Base-by-base conservation (phyloP, 1,140 invertebrate genomes). In the Globodera rostochiensis region DNA sequence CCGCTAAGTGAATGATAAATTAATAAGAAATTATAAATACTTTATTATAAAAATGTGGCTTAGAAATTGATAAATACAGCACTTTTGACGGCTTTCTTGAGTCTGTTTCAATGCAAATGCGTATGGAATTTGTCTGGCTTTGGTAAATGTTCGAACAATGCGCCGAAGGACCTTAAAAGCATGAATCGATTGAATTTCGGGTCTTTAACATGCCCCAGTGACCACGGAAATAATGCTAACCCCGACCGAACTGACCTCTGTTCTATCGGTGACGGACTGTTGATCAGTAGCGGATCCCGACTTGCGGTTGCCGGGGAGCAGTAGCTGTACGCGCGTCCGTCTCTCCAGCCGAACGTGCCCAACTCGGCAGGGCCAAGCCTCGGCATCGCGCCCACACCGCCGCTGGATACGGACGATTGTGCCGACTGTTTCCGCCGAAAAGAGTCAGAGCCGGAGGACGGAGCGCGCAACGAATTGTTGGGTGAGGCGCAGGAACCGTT, bases 301-400 rank as follows among this genome's bases (percentile, higher is more conserved):
- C 53, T 53, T 53, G 74, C 8, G 9, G 21, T 71, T 25, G 50
- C 13, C 67, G 82, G 82, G 7, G 75, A n/a, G 69, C 82, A 84
- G 49, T 60, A 84, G 66, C 82, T 84, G 36, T 84, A 82, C 8
- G 84, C 84, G 11, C 83, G 76, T 7, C 84, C 84, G 49, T 85
- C 70, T 45, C 83, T 21, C 64, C 84, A 73, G 21, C 84, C 84
- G 53, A 85, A 85, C 13, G 76, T 57, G n/a, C 81, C 80, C n/a
- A 21, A 13, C 45, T 86, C 67, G 13, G 60, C 11, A 25, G 45
- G 11, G 53, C 53, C 8, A 53, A 9, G 53, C 53, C 15, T 53
- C 50, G 47, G 69, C 21, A 45, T 36, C 15, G 36, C 36, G 45
- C 57, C 77, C 7, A 46, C 74, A 50, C n/a, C 60, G 60, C n/a